Evolutionary conservation across 2,888 invertebrate genomes (phyloP).

Genomic region (Microdon myrmicae): DNA sequence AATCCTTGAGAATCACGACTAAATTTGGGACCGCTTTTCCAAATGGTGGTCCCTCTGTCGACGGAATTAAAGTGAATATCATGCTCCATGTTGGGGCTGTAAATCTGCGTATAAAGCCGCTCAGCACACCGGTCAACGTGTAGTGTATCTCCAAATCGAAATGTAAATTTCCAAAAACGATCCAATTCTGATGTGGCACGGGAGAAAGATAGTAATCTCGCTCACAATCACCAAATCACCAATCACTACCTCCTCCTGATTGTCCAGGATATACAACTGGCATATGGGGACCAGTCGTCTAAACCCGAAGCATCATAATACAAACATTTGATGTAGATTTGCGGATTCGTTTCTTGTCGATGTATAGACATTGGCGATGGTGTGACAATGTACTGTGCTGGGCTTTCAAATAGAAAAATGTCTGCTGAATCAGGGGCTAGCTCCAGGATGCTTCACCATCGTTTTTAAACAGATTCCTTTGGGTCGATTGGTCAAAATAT

Average conservation of each 20-base stretch:
- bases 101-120: slow-evolving; percentile 37
- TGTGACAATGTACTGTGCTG: slow-evolving; percentile 36
- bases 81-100: slow-evolving; percentile 39
- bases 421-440: slow-evolving; percentile 23
- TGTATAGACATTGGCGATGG: neutral
- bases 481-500: slow-evolving; percentile 9
- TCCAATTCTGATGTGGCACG: slow-evolving; percentile 3
- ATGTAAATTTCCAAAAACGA: slow-evolving; percentile 27
- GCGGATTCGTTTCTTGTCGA: slow-evolving; percentile 41
- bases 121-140: slow-evolving; percentile 18
- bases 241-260: slow-evolving; percentile 42
- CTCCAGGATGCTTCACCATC: too few species aligned
- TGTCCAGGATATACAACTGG: slow-evolving; percentile 2
- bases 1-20: too few species aligned
- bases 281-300: slow-evolving; percentile 26
- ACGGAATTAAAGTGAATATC: too few species aligned
- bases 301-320: slow-evolving; percentile 42
- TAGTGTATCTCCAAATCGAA: slow-evolving; percentile 30
- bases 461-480: too few species aligned
- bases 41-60: too few species aligned
- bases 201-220: slow-evolving; percentile 41
- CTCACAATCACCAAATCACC: slow-evolving; percentile 43
- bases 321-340: slow-evolving; percentile 52
- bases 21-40: too few species aligned
- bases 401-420: slow-evolving; percentile 28